Conservation (phyloP, 1,140 invertebrate genomes). For the Bacillus rossius region DNA sequence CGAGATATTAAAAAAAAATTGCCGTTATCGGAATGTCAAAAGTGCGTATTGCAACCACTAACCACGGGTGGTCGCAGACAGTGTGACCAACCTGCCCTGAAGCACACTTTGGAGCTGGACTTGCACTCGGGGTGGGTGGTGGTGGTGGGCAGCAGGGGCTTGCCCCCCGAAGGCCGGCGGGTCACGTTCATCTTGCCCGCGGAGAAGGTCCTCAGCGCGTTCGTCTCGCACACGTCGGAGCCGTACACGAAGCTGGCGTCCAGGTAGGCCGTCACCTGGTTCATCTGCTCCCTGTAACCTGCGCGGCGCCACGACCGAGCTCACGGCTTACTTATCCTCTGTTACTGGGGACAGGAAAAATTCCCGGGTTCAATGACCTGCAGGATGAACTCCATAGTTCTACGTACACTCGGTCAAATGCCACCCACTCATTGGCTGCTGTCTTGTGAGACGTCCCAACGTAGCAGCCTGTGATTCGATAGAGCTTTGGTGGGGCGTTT, state of each 20-base stretch:
- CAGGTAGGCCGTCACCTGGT: constrained; percentile 57
- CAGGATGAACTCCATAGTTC: no score
- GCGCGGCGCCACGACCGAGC: not conserved
- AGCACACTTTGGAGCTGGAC: constrained; percentile 44
- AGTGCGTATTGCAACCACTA: no score
- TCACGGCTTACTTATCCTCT: not conserved
- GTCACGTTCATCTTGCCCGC: constrained; percentile 47
- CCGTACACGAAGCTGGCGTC: constrained; percentile 60
- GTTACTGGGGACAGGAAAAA: no score
- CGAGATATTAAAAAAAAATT: no score
- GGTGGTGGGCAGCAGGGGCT: constrained; percentile 43
- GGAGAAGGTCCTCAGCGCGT: constrained; percentile 22
- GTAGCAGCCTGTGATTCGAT: no score
- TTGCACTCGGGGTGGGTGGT: constrained; percentile 43
- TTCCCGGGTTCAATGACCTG: no score
- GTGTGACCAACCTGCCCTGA: constrained; percentile 39
- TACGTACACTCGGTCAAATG: no score
- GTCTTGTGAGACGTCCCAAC: no score
- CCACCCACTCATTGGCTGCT: no score
- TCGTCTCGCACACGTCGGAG: constrained; percentile 47
- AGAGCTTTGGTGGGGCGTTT: no score
- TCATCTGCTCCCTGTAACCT: constrained; percentile 54
- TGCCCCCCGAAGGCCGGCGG: constrained; percentile 33
- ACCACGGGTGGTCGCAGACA: no score
- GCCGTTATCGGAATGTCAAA: no score